Evolutionary conservation across 2,888 invertebrate species (phyloP).

Genomic region (Hirudinaria manillensis): DNA sequence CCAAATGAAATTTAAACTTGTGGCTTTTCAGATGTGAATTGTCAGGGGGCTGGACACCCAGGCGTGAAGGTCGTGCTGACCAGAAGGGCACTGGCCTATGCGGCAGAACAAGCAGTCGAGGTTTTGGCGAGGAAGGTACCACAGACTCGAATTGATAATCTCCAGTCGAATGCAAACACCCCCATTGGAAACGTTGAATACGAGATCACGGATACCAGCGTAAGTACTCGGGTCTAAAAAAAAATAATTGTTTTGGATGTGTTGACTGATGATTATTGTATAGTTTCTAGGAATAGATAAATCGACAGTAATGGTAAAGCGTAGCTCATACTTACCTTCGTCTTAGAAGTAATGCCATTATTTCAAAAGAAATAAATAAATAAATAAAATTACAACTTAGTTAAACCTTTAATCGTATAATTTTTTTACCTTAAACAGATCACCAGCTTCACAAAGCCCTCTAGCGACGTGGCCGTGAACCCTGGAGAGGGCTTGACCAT

Average conservation of each 20-base stretch:
- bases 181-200: conserved; percentile 17
- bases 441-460: conserved; percentile 20
- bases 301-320: too few relatives aligned
- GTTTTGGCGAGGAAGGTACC: background rate
- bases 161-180: background rate
- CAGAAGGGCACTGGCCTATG: background rate
- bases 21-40: too few relatives aligned
- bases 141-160: background rate
- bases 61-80: conserved; percentile 3
- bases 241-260: too few relatives aligned
- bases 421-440: background rate
- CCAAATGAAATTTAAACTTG: too few relatives aligned
- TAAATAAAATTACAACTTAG: background rate
- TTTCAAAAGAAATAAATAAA: too few relatives aligned
- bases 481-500: conserved; percentile 13
- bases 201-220: conserved; percentile 12
- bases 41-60: background rate
- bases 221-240: background rate
- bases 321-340: too few relatives aligned
- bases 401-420: too few relatives aligned
- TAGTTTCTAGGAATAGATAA: too few relatives aligned
- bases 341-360: too few relatives aligned
- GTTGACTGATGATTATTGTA: too few relatives aligned
- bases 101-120: background rate
- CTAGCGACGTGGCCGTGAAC: background rate